Conservation (phyloP, 2,888 invertebrate species). For the Ptilodon capucinus region DNA sequence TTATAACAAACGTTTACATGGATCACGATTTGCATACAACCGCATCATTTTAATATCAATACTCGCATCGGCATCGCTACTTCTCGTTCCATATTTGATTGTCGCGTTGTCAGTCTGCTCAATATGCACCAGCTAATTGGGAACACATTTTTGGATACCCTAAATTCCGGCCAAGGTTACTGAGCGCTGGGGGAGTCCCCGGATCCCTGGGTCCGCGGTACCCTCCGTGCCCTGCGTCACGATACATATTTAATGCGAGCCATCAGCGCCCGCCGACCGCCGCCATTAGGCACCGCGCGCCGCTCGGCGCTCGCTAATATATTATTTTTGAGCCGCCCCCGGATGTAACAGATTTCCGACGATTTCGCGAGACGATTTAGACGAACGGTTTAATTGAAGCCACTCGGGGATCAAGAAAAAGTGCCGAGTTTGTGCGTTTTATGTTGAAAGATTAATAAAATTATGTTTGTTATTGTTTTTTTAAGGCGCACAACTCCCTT, state of each 20-base stretch:
- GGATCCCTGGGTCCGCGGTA: not conserved
- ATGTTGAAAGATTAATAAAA: not conserved
- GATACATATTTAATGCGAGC: not conserved
- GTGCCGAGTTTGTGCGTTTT: not conserved
- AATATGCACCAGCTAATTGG: not conserved
- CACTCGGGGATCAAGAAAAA: not conserved
- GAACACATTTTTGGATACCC: not conserved
- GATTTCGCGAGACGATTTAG: not conserved
- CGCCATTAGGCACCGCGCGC: not conserved
- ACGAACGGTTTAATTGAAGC: not conserved
- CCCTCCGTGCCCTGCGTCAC: not conserved
- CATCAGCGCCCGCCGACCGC: not conserved
- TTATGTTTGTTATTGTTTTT: not conserved
- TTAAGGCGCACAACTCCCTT: too few relatives aligned
- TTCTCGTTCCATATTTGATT: too few relatives aligned
- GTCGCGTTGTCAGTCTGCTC: too few relatives aligned
- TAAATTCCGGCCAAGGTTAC: not conserved
- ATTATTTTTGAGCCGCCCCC: not conserved
- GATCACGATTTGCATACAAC: too few relatives aligned
- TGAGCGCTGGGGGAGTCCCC: not conserved
- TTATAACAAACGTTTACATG: too few relatives aligned
- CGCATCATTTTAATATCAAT: too few relatives aligned
- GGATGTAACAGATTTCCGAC: not conserved
- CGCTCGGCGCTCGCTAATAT: not conserved
- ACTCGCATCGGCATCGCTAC: too few relatives aligned